phyloP scores from a whole-genome alignment of 2,888 invertebrate species.

The Thysanoteuthis rhombus region DNA sequence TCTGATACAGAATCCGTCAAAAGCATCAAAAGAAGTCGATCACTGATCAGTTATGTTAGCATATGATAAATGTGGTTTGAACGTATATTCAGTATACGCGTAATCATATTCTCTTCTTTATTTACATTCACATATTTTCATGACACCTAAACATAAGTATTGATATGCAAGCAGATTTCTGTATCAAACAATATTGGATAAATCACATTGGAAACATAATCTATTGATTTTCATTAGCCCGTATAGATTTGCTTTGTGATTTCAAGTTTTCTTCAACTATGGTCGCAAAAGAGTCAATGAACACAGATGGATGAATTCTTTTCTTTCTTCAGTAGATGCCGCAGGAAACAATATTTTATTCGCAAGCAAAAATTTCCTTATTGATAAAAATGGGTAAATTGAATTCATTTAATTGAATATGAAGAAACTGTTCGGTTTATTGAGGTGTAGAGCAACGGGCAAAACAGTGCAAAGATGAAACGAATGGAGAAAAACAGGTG shows the following conservation, averaged over 20 bases:
- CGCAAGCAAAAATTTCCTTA: background rate
- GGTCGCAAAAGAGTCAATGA: background rate
- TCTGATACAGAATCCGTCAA: no score
- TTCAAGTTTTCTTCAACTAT: background rate
- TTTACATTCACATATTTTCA: no score
- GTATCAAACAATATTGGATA: background rate
- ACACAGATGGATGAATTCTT: background rate
- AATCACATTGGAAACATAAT: background rate
- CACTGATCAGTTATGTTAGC: no score
- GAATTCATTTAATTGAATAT: background rate
- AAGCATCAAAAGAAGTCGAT: no score
- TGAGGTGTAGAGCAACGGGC: background rate
- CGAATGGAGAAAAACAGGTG: background rate
- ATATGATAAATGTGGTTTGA: no score
- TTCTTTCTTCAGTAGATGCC: background rate
- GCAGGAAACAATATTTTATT: background rate
- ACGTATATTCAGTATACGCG: no score
- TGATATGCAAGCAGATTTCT: background rate
- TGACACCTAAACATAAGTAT: no score
- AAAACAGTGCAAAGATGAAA: background rate
- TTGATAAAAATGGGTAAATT: background rate
- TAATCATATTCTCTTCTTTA: no score
- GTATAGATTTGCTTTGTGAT: background rate
- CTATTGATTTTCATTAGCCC: background rate
- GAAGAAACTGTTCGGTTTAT: background rate